These are phyloP conservation scores for Salmo trutta DNA, from an alignment of 2,797 vertebrate species.

Conservation along the genomic window DNA sequence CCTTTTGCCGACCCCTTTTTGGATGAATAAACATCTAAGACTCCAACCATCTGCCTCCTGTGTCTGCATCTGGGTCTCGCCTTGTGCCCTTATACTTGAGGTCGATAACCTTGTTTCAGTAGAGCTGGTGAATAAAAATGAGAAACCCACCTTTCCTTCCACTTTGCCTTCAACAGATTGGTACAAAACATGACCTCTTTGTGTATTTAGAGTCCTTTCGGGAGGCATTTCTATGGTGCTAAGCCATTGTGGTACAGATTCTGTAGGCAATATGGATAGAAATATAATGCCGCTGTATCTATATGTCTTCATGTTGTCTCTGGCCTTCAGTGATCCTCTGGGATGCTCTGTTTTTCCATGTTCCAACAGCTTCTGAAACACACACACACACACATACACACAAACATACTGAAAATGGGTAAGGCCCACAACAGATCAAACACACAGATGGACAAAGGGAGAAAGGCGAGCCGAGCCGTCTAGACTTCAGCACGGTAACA, in stretches of 20 bases:
- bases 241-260: neutral
- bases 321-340: neutral
- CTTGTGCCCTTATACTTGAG: neutral
- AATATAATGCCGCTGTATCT: neutral
- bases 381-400: neutral
- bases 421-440: slow-evolving; percentile 69
- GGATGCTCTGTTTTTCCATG: too few species aligned
- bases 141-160: neutral
- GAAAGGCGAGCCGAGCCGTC: slow-evolving; percentile 48
- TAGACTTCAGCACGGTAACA: slow-evolving; percentile 50
- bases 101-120: neutral
- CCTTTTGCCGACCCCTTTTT: too few species aligned
- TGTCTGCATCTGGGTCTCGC: too few species aligned
- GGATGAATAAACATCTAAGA: too few species aligned
- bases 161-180: neutral
- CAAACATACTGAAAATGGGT: slow-evolving; percentile 30
- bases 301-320: neutral
- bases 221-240: neutral
- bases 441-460: slow-evolving; percentile 60
- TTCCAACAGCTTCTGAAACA: too few species aligned
- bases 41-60: too few species aligned
- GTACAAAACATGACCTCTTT: neutral
- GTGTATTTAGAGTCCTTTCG: neutral
- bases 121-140: neutral
- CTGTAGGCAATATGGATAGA: neutral